Percentiles rank a stretch among this genome's conserved stretches.
Conservation (phyloP, 2,113 vertebrate genomes). For the Caracal caracal region DNA sequence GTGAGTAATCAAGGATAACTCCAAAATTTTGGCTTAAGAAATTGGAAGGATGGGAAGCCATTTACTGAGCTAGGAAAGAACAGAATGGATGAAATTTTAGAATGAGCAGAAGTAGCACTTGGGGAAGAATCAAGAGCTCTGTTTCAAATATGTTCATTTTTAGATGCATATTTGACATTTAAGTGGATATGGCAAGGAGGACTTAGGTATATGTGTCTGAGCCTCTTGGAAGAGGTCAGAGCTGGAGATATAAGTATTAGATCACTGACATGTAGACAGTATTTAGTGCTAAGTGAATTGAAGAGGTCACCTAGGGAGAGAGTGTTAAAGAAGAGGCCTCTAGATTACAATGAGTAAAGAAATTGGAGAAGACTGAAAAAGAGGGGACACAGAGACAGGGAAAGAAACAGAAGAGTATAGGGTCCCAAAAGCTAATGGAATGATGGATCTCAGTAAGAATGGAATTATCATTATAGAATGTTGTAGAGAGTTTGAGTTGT, state of each 20-base stretch:
- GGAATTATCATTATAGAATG: not conserved
- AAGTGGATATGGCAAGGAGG: not conserved
- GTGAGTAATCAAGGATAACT: not conserved
- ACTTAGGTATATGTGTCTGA: not conserved
- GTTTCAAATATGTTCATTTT: constrained; percentile 1
- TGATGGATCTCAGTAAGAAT: not conserved
- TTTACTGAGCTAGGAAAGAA: not conserved
- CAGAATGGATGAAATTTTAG: not conserved
- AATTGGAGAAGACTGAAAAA: not conserved
- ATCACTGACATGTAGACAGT: not conserved
- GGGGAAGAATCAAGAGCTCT: not conserved
- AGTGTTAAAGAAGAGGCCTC: not conserved
- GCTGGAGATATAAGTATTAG: not conserved
- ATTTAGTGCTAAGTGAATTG: not conserved
- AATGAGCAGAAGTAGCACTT: not conserved
- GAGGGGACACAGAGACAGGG: not conserved
- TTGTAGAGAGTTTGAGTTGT: not conserved
- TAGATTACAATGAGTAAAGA: not conserved
- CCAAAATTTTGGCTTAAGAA: not conserved
- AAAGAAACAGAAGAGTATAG: not conserved
- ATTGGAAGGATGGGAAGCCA: not conserved
- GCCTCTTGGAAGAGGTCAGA: not conserved
- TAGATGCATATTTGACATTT: not conserved
- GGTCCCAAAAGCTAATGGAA: not conserved
- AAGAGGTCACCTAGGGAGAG: not conserved